Percentiles rank a stretch among this genome's conserved stretches.
Conservation (phyloP, 2,113 vertebrate species). For the Pseudorectes ferrugineus region DNA sequence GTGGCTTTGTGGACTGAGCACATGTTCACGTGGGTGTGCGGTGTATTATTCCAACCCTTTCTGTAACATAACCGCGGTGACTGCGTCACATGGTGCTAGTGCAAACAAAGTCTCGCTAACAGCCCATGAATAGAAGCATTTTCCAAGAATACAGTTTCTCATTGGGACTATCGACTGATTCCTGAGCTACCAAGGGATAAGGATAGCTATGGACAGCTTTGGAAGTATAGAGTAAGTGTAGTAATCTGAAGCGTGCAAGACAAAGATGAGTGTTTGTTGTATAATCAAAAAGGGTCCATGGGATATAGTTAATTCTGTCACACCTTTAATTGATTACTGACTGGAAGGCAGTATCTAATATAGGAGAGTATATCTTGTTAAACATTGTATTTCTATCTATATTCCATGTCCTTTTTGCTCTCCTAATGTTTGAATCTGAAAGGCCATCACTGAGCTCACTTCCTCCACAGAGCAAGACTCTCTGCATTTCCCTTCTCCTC, state of each 20-base stretch:
- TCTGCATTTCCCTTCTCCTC: background rate
- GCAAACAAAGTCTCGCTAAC: conserved; percentile 38
- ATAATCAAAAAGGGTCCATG: background rate
- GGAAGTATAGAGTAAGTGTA: background rate
- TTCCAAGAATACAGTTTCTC: conserved; percentile 8
- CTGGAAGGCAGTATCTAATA: background rate
- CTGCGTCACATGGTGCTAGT: conserved; percentile 28
- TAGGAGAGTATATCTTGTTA: background rate
- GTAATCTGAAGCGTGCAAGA: background rate
- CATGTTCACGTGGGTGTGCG: background rate
- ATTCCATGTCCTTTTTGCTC: background rate
- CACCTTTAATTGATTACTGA: background rate
- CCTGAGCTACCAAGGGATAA: background rate
- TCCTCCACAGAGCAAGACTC: background rate
- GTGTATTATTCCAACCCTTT: conserved; percentile 17
- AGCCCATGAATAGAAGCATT: conserved; percentile 43
- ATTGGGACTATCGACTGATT: background rate
- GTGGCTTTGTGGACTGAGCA: background rate
- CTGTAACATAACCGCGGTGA: background rate
- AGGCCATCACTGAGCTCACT: background rate
- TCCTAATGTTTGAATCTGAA: background rate
- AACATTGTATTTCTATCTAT: background rate
- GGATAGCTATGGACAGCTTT: background rate
- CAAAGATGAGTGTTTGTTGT: background rate
- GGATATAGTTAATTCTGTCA: background rate